These are phyloP conservation scores for Melopsittacus undulatus DNA, from an alignment of 2,797 vertebrate species.

Conservation along the genomic window DNA sequence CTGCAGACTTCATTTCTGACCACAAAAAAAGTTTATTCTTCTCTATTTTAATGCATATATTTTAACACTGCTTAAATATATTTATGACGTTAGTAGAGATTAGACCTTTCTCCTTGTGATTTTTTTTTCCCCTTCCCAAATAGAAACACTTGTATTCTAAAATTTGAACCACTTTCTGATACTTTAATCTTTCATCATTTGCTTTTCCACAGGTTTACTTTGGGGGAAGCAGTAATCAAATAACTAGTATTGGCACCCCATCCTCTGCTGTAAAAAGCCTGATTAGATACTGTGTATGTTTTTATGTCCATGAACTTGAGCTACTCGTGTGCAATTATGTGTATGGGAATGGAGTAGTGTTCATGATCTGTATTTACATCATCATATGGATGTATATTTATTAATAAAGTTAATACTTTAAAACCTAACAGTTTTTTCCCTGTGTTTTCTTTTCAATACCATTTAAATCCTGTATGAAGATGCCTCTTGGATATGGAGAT, in stretches of 20 bases:
- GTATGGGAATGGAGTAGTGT: slow-evolving; percentile 85
- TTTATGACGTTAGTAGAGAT: slow-evolving; percentile 72
- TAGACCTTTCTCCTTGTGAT: slow-evolving; percentile 62
- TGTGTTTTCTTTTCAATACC: not conserved
- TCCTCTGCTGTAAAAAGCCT: slow-evolving; percentile 84
- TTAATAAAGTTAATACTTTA: slow-evolving; percentile 84
- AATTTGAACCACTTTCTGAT: slow-evolving; percentile 73
- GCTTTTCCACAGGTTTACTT: slow-evolving; percentile 73
- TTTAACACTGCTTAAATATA: slow-evolving; percentile 72
- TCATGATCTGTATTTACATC: slow-evolving; percentile 84
- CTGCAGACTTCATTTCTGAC: slow-evolving; percentile 64
- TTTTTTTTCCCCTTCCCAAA: not conserved
- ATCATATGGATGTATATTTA: slow-evolving; percentile 86
- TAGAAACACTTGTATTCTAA: slow-evolving; percentile 65
- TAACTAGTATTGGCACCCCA: slow-evolving; percentile 74
- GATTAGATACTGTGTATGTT: slow-evolving; percentile 84
- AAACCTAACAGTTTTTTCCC: slow-evolving; percentile 3
- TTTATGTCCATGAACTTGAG: slow-evolving; percentile 83
- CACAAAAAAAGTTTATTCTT: slow-evolving; percentile 62
- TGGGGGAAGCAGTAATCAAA: slow-evolving; percentile 66
- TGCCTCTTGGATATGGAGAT: not conserved
- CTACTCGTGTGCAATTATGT: slow-evolving; percentile 85
- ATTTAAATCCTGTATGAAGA: not conserved
- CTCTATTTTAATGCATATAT: slow-evolving; percentile 72
- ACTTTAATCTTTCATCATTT: slow-evolving; percentile 62